These are phyloP conservation scores for Synergus itoensis DNA, from an alignment of 2,888 invertebrate genomes.

Conservation along the genomic window DNA sequence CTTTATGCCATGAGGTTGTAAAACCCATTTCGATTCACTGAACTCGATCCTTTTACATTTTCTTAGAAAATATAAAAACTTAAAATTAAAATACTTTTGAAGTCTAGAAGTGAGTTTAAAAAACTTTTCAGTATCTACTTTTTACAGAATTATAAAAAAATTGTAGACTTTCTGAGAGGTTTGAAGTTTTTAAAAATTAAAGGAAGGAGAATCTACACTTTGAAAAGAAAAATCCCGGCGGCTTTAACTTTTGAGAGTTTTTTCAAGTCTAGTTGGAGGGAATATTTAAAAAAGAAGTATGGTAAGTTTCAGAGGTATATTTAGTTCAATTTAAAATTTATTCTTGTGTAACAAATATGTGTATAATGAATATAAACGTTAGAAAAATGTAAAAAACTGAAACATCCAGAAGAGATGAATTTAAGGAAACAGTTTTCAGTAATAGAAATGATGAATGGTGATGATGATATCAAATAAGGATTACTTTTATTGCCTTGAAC, in stretches of 20 bases:
- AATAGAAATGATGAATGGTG: neutral
- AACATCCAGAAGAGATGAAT: neutral
- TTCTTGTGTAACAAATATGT: too few relatives aligned
- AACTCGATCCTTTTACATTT: neutral
- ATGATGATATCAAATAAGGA: neutral
- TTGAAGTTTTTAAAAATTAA: slow-evolving; percentile 7
- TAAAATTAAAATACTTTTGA: neutral
- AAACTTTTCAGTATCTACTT: neutral
- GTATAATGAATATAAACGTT: too few relatives aligned
- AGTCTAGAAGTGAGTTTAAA: neutral
- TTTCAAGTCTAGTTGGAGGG: neutral
- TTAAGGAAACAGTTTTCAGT: neutral
- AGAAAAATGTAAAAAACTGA: too few relatives aligned
- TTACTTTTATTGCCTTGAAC: slow-evolving; percentile 3
- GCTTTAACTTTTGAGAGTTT: neutral
- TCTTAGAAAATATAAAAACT: neutral
- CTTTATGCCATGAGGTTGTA: neutral
- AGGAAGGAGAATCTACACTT: neutral
- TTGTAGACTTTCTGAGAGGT: neutral
- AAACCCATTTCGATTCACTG: neutral
- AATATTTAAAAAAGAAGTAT: neutral
- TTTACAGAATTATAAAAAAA: neutral
- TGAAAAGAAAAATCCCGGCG: slow-evolving; percentile 25
- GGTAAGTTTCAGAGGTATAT: neutral
- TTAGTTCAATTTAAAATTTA: neutral